Percentiles rank a stretch among this genome's conserved stretches.
Evolutionary conservation across 2,113 vertebrate genomes (phyloP).

Genomic region (Aspidoscelis tigris): DNA sequence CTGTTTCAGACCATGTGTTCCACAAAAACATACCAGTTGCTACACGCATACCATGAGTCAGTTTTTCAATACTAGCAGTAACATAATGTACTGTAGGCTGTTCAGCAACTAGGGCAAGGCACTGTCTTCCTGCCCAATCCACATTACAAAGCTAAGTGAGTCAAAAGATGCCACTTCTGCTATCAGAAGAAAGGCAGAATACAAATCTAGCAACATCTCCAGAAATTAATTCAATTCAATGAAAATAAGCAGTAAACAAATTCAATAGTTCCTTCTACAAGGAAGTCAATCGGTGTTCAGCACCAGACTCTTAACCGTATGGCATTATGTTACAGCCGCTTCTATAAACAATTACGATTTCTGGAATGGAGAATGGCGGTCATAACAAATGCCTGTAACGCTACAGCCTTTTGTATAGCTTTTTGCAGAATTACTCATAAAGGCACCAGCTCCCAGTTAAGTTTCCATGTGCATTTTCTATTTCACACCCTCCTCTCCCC

Average conservation of each 20-base stretch:
- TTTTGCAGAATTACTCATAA: conserved; percentile 1
- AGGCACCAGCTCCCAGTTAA: background rate
- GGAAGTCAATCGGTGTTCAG: background rate
- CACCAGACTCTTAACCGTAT: background rate
- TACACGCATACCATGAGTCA: background rate
- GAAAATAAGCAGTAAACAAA: background rate
- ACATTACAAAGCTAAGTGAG: background rate
- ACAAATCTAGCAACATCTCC: background rate
- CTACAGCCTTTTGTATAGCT: conserved; percentile 1
- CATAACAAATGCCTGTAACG: background rate
- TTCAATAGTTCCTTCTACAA: background rate
- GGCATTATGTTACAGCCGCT: conserved; percentile 45
- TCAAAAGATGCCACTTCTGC: background rate
- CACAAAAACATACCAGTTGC: background rate
- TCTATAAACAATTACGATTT: conserved; percentile 33
- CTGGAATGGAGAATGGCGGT: conserved; percentile 35
- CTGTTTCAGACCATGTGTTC: background rate
- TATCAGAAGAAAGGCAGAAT: background rate
- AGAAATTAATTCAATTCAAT: background rate
- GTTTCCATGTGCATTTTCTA: background rate
- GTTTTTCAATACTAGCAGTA: background rate
- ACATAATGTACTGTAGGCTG: background rate
- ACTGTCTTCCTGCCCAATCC: background rate
- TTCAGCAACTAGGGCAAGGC: background rate
- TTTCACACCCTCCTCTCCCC: background rate